Evolutionary conservation across 2,113 vertebrate genomes (phyloP), one percentile per base, ranked within the genome.

Genomic region (Hiodon alosoides): DNA sequence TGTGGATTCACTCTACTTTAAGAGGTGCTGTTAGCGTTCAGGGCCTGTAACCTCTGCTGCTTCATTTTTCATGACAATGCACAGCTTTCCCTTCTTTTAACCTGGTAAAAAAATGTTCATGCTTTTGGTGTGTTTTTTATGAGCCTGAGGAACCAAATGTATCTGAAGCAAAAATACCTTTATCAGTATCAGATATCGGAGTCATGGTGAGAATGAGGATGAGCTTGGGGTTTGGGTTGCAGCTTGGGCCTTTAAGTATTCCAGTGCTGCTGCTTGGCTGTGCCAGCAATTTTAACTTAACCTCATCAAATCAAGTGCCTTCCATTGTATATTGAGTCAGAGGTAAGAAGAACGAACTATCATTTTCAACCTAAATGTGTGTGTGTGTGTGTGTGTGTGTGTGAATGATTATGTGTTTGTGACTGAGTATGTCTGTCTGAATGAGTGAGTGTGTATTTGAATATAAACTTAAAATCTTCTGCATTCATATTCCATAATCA

Each of bases 121-220:
- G 73, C 57, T 5, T 69, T 48, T 69, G 59, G 46, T 72, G 31
- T 81, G 64, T 80, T 83, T 78, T 54, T 50, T 60, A 72, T 75
- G 67, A 86, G 87, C 88, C 87, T 90, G 89, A 92, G 85, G 90
- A 94, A 91, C 95, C 95, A 93, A 93, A 96, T 92, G 89, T 91
- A 90, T 90, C 88, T 80, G 84, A 86, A 88, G 82, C 81, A 85
- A 81, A 77, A 67, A 77, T 85, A 86, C 79, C 79, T 70, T 78
- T 71, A 80, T 88, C 82, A 79, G 86, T 90, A 89, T 87, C 88
- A 31, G 31, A 88, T 93, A 93, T 87, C 89, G 90, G 91, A 91
- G 85, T 87, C 82, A 82, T 79, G 80, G 85, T 83, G 76, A 85
- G 3, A 72, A 11, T 9, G 8, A 14, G 58, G 9, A 3, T 51